Evolutionary conservation across 2,113 vertebrate species (phyloP).

Genomic region (Theristicus caerulescens): DNA sequence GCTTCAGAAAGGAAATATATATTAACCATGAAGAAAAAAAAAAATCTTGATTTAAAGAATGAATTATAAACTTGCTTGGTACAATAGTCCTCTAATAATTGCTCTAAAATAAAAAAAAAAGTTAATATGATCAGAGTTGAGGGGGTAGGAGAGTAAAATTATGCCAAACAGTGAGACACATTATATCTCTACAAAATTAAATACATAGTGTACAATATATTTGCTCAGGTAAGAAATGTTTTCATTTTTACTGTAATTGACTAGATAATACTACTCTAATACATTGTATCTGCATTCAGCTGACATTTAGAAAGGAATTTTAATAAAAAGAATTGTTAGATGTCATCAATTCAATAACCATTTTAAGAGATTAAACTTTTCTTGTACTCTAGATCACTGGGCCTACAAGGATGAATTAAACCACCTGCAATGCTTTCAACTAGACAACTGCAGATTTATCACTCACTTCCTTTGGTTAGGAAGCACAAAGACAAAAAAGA

Average conservation of each 20-base stretch:
- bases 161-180: not conserved
- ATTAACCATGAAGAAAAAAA: not conserved
- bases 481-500: not conserved
- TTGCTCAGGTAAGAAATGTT: not conserved
- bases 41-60: not conserved
- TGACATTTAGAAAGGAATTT: not conserved
- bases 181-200: not conserved
- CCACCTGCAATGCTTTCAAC: not conserved
- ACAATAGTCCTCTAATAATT: not conserved
- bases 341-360: not conserved
- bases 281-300: not conserved
- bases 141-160: not conserved
- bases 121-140: not conserved
- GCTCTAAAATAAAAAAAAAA: not conserved
- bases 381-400: not conserved
- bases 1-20: not conserved
- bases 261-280: not conserved
- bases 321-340: not conserved
- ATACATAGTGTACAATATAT: not conserved
- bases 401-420: not conserved
- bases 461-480: not conserved
- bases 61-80: not conserved
- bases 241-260: not conserved
- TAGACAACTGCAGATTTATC: not conserved
- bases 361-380: not conserved